Evolutionary conservation across 1,140 invertebrate genomes (phyloP).

Genomic region (Trachymyrmex septentrionalis): DNA sequence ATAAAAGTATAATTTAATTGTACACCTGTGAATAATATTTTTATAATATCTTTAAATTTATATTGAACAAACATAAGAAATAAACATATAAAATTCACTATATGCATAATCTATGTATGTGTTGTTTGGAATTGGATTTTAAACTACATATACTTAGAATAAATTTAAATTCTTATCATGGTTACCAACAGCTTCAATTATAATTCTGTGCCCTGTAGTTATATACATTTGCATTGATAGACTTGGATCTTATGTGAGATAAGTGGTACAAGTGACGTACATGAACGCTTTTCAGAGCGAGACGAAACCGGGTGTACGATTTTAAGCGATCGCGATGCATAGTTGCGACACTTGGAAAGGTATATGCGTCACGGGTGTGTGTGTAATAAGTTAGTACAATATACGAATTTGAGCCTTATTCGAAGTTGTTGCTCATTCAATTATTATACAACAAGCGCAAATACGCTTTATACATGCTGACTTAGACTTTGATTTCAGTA

Average conservation of each 20-base stretch:
- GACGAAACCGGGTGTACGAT: constrained; percentile 62
- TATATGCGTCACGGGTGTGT: constrained; percentile 45
- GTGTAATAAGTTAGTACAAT: neutral
- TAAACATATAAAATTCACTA: neutral
- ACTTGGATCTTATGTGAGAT: neutral
- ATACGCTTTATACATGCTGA: neutral
- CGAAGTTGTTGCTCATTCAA: too few relatives aligned
- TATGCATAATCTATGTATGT: neutral
- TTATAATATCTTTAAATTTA: neutral
- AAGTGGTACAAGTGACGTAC: constrained; percentile 23
- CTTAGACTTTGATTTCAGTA: neutral
- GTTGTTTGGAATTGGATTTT: neutral
- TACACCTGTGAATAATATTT: neutral
- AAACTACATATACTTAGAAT: neutral
- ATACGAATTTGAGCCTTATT: neutral
- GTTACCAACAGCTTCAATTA: neutral
- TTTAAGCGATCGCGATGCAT: constrained; percentile 49
- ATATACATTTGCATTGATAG: neutral
- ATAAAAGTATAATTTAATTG: neutral
- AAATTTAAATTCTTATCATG: constrained; percentile 24
- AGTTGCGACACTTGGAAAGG: constrained; percentile 62
- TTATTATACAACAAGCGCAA: neutral
- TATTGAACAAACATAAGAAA: neutral
- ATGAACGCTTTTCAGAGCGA: constrained; percentile 69
- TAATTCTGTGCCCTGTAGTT: neutral